phyloP scores from a whole-genome alignment of 2,113 vertebrate genomes.

The Colossoma macropomum region DNA sequence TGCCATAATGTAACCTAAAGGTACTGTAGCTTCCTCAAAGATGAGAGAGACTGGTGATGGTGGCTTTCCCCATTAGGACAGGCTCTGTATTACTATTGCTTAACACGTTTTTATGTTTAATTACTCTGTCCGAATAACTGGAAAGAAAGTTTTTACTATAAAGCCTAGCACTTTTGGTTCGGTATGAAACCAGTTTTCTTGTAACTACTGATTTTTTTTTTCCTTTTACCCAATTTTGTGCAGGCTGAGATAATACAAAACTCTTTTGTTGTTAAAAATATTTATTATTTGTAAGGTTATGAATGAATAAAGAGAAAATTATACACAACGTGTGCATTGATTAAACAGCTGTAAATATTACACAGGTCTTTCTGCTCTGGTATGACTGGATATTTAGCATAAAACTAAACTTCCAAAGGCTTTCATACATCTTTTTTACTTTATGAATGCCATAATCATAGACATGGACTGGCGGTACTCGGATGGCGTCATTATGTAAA shows the following conservation, averaged over 20 bases:
- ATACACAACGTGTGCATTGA: too few species aligned
- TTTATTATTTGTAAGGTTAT: neutral
- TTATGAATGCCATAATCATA: too few species aligned
- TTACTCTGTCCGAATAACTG: neutral
- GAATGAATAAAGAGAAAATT: neutral
- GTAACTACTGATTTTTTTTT: neutral
- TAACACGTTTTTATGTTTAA: neutral
- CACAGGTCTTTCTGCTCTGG: neutral
- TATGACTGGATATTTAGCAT: too few species aligned
- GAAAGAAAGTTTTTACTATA: neutral
- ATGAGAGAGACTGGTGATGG: too few species aligned
- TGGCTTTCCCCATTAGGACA: too few species aligned
- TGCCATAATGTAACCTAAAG: too few species aligned
- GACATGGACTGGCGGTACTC: too few species aligned
- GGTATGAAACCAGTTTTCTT: constrained; percentile 8
- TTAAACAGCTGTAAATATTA: neutral
- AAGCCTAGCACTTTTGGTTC: neutral
- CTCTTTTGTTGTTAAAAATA: neutral
- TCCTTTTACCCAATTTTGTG: neutral
- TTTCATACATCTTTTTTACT: too few species aligned
- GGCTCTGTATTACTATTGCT: neutral
- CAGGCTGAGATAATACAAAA: neutral
- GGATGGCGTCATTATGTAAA: too few species aligned
- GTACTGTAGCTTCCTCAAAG: too few species aligned
- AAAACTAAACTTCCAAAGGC: too few species aligned